A percentile compares a stretch with the other conserved stretches of the same genome.
phyloP scores from a whole-genome alignment of 2,888 invertebrate species.

The Tortricodes alternella region DNA sequence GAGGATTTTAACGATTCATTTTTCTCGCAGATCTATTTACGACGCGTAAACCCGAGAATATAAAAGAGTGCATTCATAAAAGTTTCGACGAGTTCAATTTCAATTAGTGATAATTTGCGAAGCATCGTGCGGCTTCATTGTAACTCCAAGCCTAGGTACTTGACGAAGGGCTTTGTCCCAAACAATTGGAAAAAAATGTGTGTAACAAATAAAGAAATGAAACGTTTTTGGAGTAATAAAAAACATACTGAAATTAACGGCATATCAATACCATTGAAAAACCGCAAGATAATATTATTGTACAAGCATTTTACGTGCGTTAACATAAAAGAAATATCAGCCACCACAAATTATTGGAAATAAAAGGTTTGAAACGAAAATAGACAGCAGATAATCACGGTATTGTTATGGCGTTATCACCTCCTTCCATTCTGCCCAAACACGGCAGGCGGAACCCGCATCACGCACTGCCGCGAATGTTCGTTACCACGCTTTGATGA shows the following conservation, averaged over 20 bases:
- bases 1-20: conserved; percentile 51
- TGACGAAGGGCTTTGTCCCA: too few relatives aligned
- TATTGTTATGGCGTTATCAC: conserved; percentile 12
- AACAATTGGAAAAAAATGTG: too few relatives aligned
- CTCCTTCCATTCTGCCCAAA: conserved; percentile 7
- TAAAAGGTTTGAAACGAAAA: neutral
- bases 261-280: neutral
- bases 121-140: conserved; percentile 13
- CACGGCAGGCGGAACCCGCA: conserved; percentile 21
- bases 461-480: conserved; percentile 22
- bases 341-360: too few relatives aligned
- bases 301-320: neutral
- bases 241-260: too few relatives aligned
- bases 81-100: conserved; percentile 21
- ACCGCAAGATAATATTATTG: neutral
- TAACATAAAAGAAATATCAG: too few relatives aligned
- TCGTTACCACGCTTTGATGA: conserved; percentile 28
- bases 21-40: conserved; percentile 35
- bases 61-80: conserved; percentile 25
- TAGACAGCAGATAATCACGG: neutral
- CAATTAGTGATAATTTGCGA: conserved; percentile 15
- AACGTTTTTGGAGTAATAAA: too few relatives aligned
- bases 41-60: conserved; percentile 25
- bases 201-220: too few relatives aligned
- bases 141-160: conserved; percentile 8